Evolutionary conservation across 2,797 vertebrate genomes (phyloP).

Genomic region (Leptoclinus maculatus): DNA sequence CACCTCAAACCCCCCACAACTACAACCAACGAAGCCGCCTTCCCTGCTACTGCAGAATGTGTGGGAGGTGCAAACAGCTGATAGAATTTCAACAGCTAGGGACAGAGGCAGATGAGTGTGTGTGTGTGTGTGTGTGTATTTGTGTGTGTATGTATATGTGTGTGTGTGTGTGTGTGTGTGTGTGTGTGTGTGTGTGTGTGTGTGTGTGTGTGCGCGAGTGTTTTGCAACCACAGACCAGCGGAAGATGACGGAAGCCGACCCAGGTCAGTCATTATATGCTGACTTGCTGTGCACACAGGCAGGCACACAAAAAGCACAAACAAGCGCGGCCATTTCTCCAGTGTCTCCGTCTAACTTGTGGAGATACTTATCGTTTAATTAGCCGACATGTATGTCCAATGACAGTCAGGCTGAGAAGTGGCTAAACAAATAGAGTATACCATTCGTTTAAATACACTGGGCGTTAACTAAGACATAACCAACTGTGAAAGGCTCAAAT

Average conservation of each 20-base stretch:
- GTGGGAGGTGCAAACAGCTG: conserved; percentile 83
- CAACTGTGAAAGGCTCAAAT: background rate
- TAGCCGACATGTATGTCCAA: conserved; percentile 2
- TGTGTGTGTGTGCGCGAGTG: background rate
- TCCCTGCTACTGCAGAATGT: conserved; percentile 73
- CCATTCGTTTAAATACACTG: background rate
- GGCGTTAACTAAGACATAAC: background rate
- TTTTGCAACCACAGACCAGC: conserved; percentile 72
- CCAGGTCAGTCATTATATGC: conserved; percentile 70
- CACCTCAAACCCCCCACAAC: conserved; percentile 46
- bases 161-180: background rate
- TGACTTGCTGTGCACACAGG: conserved; percentile 59
- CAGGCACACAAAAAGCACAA: conserved; percentile 52
- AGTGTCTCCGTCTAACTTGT: background rate
- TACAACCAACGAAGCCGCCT: conserved; percentile 65
- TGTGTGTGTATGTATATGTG: too few relatives aligned
- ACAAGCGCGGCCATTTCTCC: conserved; percentile 35
- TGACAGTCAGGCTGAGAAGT: background rate
- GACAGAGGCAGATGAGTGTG: conserved; percentile 65
- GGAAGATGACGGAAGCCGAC: conserved; percentile 73
- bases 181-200: background rate
- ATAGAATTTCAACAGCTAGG: conserved; percentile 83
- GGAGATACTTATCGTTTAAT: background rate
- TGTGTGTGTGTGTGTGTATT: background rate
- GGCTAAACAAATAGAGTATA: background rate